Base-by-base conservation (phyloP, 2,888 invertebrate genomes). In the Apocheima hispidaria region DNA sequence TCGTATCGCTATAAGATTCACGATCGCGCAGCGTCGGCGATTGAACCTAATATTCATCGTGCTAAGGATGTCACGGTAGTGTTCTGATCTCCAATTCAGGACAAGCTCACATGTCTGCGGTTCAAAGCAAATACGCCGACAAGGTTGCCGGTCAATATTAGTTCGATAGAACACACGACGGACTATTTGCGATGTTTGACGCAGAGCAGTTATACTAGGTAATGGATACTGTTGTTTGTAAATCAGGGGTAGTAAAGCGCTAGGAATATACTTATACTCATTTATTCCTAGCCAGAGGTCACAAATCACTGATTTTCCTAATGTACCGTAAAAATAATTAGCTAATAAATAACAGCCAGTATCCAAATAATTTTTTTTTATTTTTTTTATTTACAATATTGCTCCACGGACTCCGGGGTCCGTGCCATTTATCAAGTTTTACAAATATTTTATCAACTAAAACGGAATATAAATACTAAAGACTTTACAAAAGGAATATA, bases 81-180 rank as follows among this genome's bases (percentile, higher is more conserved):
- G 10, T 20, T 0, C 21, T 5, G 12, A 41, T 41, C 21, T 41
- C 21, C 21, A 12, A n/a, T 41, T 26, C 44, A 26, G 16, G 14
- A 28, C 9, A 10, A 6, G 16, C 2, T 44, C 44, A 16, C 26
- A 26, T 44, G 26, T 44, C 44, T 26, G 26, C 16, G 26, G 16
- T 16, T 12, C 12, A 44, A 44, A 26, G 44, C 26, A 44, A 44
- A 44, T 26, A 44, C 7, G n/a, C 44, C 12, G 44, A 16, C 20
- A 41, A 16, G 44, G 7, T 26, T 9, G 20, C 12, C 26, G 23
- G 44, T 44, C 44, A 26, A 44, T 26, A 44, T 44, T 44, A 16
- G 14, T 9, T 44, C 23, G 16, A 16, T 28, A 2, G 26, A 14
- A 44, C 26, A 26, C 44, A 41, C 21, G 38, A 3, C 33, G 12